Percentiles rank a stretch among this genome's conserved stretches.
Evolutionary conservation across 2,888 invertebrate genomes (phyloP).

Genomic region (Rotaria magnacalcarata): DNA sequence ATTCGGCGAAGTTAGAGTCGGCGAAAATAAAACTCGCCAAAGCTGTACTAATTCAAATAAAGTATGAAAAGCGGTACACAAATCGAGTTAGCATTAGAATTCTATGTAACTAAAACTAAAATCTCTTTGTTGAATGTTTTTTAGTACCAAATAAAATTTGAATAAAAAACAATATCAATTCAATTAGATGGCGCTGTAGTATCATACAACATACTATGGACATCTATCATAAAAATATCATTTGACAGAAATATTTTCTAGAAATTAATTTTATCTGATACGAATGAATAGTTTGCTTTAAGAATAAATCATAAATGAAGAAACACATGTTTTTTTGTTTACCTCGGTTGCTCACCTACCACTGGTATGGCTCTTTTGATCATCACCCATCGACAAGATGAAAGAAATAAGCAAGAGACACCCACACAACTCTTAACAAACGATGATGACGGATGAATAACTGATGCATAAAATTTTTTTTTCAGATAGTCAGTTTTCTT

Average conservation of each 20-base stretch:
- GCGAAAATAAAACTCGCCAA: too few relatives aligned
- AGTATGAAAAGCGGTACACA: too few relatives aligned
- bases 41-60: too few relatives aligned
- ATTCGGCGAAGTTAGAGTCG: too few relatives aligned
- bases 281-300: background rate
- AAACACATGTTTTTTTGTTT: background rate
- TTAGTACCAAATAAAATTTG: too few relatives aligned
- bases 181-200: background rate
- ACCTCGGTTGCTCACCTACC: slow-evolving; percentile 13
- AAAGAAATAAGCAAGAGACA: slow-evolving; percentile 16
- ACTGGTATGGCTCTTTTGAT: slow-evolving; percentile 1
- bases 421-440: slow-evolving; percentile 3
- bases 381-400: slow-evolving; percentile 28
- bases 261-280: background rate
- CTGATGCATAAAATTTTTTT: background rate
- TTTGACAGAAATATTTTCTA: background rate
- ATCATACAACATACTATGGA: background rate
- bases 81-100: too few relatives aligned
- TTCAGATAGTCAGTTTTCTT: background rate
- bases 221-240: background rate
- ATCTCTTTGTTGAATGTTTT: too few relatives aligned
- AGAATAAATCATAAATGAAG: background rate
- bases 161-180: too few relatives aligned
- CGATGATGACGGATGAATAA: slow-evolving; percentile 18
- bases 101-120: too few relatives aligned